These are phyloP conservation scores for Oryzias curvinotus DNA, from an alignment of 2,113 vertebrate genomes.

Conservation along the genomic window DNA sequence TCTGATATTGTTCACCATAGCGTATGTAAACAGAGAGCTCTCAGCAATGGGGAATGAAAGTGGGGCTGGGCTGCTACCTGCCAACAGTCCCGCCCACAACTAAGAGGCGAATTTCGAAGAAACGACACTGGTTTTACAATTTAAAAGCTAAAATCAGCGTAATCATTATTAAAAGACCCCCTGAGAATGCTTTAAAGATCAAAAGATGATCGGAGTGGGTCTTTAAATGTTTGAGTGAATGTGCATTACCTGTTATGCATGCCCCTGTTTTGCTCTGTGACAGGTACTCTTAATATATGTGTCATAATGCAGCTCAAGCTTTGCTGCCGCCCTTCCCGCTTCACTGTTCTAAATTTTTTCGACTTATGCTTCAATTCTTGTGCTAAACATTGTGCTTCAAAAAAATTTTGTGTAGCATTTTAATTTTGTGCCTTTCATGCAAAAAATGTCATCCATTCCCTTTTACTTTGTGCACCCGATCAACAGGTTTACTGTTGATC, in stretches of 20 bases:
- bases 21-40: too few relatives aligned
- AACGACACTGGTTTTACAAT: too few relatives aligned
- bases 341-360: slow-evolving; percentile 44
- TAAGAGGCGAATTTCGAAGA: too few relatives aligned
- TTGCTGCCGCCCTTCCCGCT: slow-evolving; percentile 45
- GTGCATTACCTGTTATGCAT: slow-evolving; percentile 33
- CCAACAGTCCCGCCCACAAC: too few relatives aligned
- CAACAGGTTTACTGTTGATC: slow-evolving; percentile 57
- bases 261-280: slow-evolving; percentile 27
- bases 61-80: too few relatives aligned
- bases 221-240: not conserved
- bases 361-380: slow-evolving; percentile 44
- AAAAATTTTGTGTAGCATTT: slow-evolving; percentile 19
- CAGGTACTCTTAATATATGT: slow-evolving; percentile 13
- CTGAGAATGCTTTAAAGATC: too few relatives aligned
- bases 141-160: too few relatives aligned
- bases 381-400: slow-evolving; percentile 29
- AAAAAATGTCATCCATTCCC: slow-evolving; percentile 37
- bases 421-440: slow-evolving; percentile 49
- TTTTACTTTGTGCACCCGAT: slow-evolving; percentile 58
- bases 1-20: too few relatives aligned
- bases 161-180: too few relatives aligned
- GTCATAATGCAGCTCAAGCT: slow-evolving; percentile 41
- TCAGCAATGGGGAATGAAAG: too few relatives aligned
- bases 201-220: not conserved